These are phyloP conservation scores for Notodonta ziczac DNA, from an alignment of 2,888 invertebrate species.

Conservation along the genomic window DNA sequence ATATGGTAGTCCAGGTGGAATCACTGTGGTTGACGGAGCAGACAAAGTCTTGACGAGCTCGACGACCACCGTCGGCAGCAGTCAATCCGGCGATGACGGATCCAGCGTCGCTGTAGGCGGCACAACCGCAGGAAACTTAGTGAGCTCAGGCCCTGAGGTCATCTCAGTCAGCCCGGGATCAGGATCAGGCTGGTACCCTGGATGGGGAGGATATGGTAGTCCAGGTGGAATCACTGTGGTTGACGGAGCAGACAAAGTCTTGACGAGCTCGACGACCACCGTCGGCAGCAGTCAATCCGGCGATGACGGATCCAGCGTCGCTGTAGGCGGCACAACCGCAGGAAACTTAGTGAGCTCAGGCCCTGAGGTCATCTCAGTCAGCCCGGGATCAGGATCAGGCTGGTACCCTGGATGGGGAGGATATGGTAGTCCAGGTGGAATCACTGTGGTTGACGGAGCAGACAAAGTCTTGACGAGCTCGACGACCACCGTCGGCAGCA, in stretches of 20 bases:
- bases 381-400: not conserved
- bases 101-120: not conserved
- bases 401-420: not conserved
- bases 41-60: not conserved
- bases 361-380: not conserved
- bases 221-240: not conserved
- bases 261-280: not conserved
- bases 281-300: not conserved
- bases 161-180: too few relatives aligned
- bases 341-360: not conserved
- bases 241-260: not conserved
- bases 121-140: not conserved
- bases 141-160: too few relatives aligned
- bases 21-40: not conserved
- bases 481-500: not conserved
- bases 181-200: too few relatives aligned
- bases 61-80: not conserved
- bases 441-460: not conserved
- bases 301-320: not conserved
- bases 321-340: not conserved
- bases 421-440: not conserved
- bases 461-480: not conserved
- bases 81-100: not conserved
- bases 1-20: not conserved
- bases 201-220: not conserved